Conservation (phyloP, 2,888 invertebrate genomes). For the Microctonus hyperodae region DNA sequence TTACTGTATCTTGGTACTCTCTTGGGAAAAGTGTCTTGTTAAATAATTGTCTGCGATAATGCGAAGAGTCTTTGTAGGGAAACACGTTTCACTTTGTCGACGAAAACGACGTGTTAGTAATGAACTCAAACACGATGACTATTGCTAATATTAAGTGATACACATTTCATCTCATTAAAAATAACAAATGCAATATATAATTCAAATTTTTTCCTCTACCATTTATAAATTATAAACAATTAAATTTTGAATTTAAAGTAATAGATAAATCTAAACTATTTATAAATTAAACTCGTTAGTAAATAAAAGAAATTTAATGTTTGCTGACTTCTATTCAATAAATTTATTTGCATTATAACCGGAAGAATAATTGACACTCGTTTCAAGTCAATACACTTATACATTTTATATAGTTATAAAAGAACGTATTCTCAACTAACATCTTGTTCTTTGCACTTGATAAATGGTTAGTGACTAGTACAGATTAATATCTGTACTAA, state of each 20-base stretch:
- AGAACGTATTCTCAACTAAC: slow-evolving; percentile 7
- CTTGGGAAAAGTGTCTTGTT: slow-evolving; percentile 17
- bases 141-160: slow-evolving; percentile 4
- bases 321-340: neutral
- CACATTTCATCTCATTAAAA: neutral
- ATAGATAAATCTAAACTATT: neutral
- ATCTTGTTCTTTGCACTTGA: slow-evolving; percentile 18
- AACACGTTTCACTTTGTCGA: slow-evolving; percentile 25
- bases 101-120: neutral
- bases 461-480: slow-evolving; percentile 32
- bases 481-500: slow-evolving; percentile 35
- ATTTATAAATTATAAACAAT: neutral
- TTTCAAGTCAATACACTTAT: neutral
- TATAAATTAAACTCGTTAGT: neutral
- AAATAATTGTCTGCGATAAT: slow-evolving; percentile 30
- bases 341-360: slow-evolving; percentile 1
- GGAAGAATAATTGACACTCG: slow-evolving; percentile 18
- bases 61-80: slow-evolving; percentile 18
- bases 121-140: slow-evolving; percentile 4
- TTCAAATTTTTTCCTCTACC: neutral
- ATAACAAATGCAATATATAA: neutral
- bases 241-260: too few relatives aligned
- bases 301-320: neutral
- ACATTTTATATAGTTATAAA: neutral
- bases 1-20: neutral